Evolutionary conservation across 2,888 invertebrate species (phyloP), one percentile per base, ranked within the genome.

Genomic region (Drosophila helvetica): DNA sequence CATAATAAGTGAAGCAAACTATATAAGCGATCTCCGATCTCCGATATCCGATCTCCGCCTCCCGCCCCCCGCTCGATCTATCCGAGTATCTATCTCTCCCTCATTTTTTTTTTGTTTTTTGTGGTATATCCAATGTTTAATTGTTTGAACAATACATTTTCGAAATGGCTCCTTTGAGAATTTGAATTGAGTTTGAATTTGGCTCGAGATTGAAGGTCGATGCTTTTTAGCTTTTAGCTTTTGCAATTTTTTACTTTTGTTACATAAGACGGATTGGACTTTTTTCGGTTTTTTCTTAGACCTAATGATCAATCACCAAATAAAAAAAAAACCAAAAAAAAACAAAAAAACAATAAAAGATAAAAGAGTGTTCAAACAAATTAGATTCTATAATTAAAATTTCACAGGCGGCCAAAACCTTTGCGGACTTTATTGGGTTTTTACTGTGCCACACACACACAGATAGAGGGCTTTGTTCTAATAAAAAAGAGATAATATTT

Each of bases 351-450:
- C 7, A 1, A 38, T 33, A 33, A 33, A 67, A 74, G 56, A 68
- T 78, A 86, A 74, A 83, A 80, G 77, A 75, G 65, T 69, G 69
- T 69, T 78, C 71, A 78, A 75, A 67, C 71, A 82, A 89, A 79
- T 84, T 89, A 85, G 72, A 83, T 85, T 89, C 84, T 85, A 85
- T 85, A 88, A 89, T 84, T 85, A 85, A 79, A 69, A 62, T 68
- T 84, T 71, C 65, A 72, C 80, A 65, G 67, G 68, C 79, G 69
- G 79, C 78, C 78, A 70, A 80, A 81, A 67, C 87, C 84, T 80
- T 80, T 69, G 59, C 66, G 71, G 66, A 51, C 27, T 67, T 58
- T 70, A 61, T 42, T 61, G 38, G 61, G 38, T 72, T 69, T 72
- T 72, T 54, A 61, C 66, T 66, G 54, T 69, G 61, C 72, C 62